Percentiles rank a stretch among this genome's conserved stretches.
phyloP scores from a whole-genome alignment of 2,113 vertebrate genomes.

The Muntiacus reevesi region DNA sequence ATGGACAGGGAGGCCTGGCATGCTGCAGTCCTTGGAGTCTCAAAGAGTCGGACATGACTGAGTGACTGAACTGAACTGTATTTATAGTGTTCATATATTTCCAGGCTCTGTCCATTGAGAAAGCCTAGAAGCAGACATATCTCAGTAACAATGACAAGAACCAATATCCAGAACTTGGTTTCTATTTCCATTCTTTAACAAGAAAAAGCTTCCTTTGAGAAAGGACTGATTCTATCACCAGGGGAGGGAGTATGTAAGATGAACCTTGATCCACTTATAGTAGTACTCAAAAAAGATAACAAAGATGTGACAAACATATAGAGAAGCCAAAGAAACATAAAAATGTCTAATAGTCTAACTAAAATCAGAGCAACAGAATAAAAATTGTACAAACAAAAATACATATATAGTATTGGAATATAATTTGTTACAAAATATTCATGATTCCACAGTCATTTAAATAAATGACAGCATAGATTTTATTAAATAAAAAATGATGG shows the following conservation, averaged over 20 bases:
- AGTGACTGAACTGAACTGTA: not conserved
- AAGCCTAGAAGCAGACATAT: not conserved
- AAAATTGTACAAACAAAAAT: not conserved
- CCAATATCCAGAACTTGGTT: not conserved
- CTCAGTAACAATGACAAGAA: not conserved
- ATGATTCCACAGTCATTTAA: not conserved
- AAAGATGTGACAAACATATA: not conserved
- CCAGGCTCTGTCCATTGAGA: not conserved
- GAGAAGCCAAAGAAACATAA: not conserved
- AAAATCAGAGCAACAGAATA: not conserved
- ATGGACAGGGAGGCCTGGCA: not conserved
- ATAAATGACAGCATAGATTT: not conserved
- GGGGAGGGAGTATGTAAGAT: not conserved
- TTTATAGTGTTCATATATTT: not conserved
- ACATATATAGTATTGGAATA: not conserved
- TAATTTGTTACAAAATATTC: not conserved
- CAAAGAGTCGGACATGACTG: not conserved
- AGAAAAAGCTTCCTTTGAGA: not conserved
- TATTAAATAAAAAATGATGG: not conserved
- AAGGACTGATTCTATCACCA: not conserved
- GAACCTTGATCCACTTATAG: not conserved
- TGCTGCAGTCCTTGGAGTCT: not conserved
- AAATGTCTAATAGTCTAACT: not conserved
- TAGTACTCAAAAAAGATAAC: not conserved
- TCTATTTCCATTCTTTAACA: not conserved